Evolutionary conservation across 2,888 invertebrate genomes (phyloP).

Genomic region (Maniola hyperantus): DNA sequence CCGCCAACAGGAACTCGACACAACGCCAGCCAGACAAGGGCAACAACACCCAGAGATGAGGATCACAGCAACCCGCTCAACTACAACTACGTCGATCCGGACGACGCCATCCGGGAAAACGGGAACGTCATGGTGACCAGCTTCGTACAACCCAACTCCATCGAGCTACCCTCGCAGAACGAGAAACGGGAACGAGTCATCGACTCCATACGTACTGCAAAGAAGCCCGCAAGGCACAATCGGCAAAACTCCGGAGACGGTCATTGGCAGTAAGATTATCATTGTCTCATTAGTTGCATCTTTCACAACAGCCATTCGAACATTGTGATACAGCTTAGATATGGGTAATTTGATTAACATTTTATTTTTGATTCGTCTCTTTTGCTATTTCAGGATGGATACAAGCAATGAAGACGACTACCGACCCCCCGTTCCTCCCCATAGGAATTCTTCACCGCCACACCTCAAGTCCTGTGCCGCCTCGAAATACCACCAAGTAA

Average conservation of each 20-base stretch:
- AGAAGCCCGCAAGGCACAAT: slow-evolving; percentile 76
- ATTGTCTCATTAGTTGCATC: slow-evolving; percentile 48
- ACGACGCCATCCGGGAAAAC: slow-evolving; percentile 81
- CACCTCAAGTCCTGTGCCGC: slow-evolving; percentile 64
- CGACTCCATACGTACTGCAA: slow-evolving; percentile 88
- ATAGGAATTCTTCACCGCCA: slow-evolving; percentile 86
- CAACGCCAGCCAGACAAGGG: slow-evolving; percentile 56
- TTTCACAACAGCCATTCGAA: slow-evolving; percentile 40
- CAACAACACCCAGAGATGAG: slow-evolving; percentile 84
- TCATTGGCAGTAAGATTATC: slow-evolving; percentile 78
- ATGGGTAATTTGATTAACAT: neutral
- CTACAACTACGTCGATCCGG: slow-evolving; percentile 86
- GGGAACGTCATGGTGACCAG: slow-evolving; percentile 84
- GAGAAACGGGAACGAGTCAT: slow-evolving; percentile 71
- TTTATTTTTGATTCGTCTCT: slow-evolving; percentile 25
- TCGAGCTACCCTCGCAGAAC: slow-evolving; percentile 84
- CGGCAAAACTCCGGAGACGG: slow-evolving; percentile 70
- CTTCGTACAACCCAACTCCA: slow-evolving; percentile 89
- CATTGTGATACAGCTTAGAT: slow-evolving; percentile 32
- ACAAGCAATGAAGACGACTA: slow-evolving; percentile 82
- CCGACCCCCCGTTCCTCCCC: slow-evolving; percentile 94
- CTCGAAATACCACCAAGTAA: slow-evolving; percentile 73
- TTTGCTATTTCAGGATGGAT: slow-evolving; percentile 67
- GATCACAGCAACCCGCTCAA: slow-evolving; percentile 91
- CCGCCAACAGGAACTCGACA: slow-evolving; percentile 66